phyloP scores from a whole-genome alignment of 2,888 invertebrate species.

The Antitype chi region DNA sequence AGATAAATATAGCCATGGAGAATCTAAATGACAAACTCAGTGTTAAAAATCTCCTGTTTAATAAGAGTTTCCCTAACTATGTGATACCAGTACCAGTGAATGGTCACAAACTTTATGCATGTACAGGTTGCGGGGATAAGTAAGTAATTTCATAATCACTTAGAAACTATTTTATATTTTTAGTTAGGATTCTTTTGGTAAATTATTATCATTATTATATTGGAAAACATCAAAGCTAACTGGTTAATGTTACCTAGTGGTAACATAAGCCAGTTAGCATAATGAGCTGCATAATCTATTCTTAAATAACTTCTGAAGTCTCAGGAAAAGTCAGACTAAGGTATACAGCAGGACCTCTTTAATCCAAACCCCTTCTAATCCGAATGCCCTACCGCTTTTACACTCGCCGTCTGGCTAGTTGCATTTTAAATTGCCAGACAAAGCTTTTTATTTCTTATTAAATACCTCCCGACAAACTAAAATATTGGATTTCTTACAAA shows the following conservation, averaged over 20 bases:
- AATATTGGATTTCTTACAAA: too few species aligned
- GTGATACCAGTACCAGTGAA: slow-evolving; percentile 75
- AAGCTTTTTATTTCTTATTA: too few species aligned
- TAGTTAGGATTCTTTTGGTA: background rate
- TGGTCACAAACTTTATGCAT: slow-evolving; percentile 86
- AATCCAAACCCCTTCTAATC: too few species aligned
- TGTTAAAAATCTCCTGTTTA: slow-evolving; percentile 85
- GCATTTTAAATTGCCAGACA: too few species aligned
- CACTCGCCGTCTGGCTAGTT: too few species aligned
- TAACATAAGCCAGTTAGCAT: too few species aligned
- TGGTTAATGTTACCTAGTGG: background rate
- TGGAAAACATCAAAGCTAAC: background rate
- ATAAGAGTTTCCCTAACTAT: slow-evolving; percentile 82
- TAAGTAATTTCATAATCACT: slow-evolving; percentile 72
- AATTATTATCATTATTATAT: background rate
- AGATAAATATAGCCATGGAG: slow-evolving; percentile 66
- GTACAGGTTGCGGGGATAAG: slow-evolving; percentile 90
- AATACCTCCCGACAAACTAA: too few species aligned
- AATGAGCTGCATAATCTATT: background rate
- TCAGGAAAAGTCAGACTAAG: background rate
- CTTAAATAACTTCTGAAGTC: background rate
- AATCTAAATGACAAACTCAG: slow-evolving; percentile 77
- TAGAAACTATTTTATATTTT: background rate
- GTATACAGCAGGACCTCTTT: too few species aligned
- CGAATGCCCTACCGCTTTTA: too few species aligned